A percentile compares a stretch with the other conserved stretches of the same genome.
phyloP scores from a whole-genome alignment of 2,113 vertebrate genomes.

The Thalassarche chlororhynchos region DNA sequence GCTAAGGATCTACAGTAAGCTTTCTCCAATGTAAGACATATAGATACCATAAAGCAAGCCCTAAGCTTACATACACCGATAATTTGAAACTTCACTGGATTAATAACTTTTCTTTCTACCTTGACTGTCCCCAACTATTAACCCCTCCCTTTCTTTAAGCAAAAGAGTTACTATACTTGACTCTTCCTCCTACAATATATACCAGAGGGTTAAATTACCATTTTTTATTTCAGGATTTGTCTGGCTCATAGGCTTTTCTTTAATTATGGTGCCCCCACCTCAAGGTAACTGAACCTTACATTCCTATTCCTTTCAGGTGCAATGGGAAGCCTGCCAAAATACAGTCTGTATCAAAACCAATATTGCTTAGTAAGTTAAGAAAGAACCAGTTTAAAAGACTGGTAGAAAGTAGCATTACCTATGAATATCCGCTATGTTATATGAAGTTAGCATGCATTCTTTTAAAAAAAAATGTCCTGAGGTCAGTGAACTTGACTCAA shows the following conservation, averaged over 20 bases:
- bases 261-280: not conserved
- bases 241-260: not conserved
- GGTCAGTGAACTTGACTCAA: not conserved
- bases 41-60: not conserved
- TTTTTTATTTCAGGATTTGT: not conserved
- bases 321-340: not conserved
- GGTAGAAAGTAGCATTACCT: not conserved
- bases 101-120: not conserved
- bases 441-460: not conserved
- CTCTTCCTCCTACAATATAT: not conserved
- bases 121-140: not conserved
- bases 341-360: not conserved
- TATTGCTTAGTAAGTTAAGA: not conserved
- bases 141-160: not conserved
- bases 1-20: not conserved
- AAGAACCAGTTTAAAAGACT: not conserved
- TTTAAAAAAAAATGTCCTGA: not conserved
- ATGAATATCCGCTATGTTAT: not conserved
- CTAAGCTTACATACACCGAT: not conserved
- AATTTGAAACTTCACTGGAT: not conserved
- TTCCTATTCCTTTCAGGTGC: not conserved
- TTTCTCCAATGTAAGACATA: not conserved
- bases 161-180: not conserved
- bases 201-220: not conserved
- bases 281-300: not conserved